Evolutionary conservation across 2,113 vertebrate genomes (phyloP).

Genomic region (Notechis scutatus): DNA sequence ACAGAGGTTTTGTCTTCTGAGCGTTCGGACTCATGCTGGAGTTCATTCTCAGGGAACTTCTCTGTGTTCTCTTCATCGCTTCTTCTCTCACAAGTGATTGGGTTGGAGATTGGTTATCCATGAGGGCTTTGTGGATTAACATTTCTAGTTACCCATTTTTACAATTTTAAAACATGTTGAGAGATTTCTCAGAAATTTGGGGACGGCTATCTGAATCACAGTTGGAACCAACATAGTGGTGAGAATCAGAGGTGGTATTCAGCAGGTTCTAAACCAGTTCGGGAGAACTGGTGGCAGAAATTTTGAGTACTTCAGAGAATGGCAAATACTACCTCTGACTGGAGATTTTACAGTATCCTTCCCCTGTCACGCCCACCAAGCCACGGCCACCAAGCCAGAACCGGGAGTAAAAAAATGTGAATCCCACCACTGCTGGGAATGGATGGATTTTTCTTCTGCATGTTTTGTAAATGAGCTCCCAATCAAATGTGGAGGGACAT

Average conservation of each 20-base stretch:
- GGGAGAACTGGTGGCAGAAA: no score
- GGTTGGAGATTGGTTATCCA: not conserved
- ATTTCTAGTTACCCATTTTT: not conserved
- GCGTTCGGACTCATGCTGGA: not conserved
- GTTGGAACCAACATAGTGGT: not conserved
- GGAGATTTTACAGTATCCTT: no score
- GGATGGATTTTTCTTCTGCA: not conserved
- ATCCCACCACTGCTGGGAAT: not conserved
- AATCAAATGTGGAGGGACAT: not conserved
- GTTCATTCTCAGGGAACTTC: not conserved
- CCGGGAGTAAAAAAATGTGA: no score
- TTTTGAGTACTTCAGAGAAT: no score
- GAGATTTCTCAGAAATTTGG: not conserved
- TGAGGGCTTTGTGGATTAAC: not conserved
- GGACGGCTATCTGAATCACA: not conserved
- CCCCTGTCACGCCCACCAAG: no score
- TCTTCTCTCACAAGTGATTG: not conserved
- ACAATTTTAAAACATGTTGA: not conserved
- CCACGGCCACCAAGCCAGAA: no score
- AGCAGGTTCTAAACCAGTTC: no score
- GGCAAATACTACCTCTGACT: no score
- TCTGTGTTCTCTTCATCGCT: not conserved
- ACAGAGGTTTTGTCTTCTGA: not conserved
- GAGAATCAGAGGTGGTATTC: not conserved
- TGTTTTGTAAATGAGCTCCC: not conserved